Evolutionary conservation across 2,888 invertebrate genomes (phyloP).

Genomic region (Fragum sueziense): DNA sequence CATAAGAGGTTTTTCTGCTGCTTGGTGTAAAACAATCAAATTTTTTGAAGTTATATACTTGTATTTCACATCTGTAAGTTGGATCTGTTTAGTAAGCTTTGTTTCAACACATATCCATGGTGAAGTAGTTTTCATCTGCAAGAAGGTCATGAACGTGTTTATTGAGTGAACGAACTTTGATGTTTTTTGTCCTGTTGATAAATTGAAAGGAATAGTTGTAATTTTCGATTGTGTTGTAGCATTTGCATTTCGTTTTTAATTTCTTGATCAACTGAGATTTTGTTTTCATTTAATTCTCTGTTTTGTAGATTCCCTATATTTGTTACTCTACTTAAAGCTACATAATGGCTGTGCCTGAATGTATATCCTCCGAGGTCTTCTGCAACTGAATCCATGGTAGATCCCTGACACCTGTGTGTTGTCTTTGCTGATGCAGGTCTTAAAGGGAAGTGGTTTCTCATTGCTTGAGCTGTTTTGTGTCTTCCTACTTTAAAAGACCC

Average conservation of each 20-base stretch:
- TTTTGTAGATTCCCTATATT: constrained; percentile 23
- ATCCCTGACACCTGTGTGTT: constrained; percentile 44
- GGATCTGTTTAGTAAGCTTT: background rate
- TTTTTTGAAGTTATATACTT: background rate
- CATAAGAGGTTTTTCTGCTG: background rate
- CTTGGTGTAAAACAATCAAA: background rate
- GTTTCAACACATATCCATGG: background rate
- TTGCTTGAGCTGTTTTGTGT: constrained; percentile 22
- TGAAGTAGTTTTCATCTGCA: background rate
- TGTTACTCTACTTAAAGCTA: constrained; percentile 42
- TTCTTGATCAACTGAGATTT: constrained; percentile 8
- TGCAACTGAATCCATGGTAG: constrained; percentile 37
- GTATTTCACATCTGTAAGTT: too few relatives aligned
- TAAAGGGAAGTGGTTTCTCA: constrained; percentile 42
- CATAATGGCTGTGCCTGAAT: constrained; percentile 45
- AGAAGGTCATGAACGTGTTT: constrained; percentile 24
- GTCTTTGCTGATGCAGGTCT: constrained; percentile 37
- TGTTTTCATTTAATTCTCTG: constrained; percentile 28
- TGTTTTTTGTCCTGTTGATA: background rate
- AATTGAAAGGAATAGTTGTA: background rate
- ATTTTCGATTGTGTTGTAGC: background rate
- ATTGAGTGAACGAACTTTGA: constrained; percentile 35
- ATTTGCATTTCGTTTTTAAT: constrained; percentile 14
- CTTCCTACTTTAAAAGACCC: constrained; percentile 37
- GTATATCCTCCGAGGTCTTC: constrained; percentile 26